These are phyloP conservation scores for Acestrorhynchus altus DNA, from an alignment of 2,797 vertebrate genomes.

Conservation along the genomic window DNA sequence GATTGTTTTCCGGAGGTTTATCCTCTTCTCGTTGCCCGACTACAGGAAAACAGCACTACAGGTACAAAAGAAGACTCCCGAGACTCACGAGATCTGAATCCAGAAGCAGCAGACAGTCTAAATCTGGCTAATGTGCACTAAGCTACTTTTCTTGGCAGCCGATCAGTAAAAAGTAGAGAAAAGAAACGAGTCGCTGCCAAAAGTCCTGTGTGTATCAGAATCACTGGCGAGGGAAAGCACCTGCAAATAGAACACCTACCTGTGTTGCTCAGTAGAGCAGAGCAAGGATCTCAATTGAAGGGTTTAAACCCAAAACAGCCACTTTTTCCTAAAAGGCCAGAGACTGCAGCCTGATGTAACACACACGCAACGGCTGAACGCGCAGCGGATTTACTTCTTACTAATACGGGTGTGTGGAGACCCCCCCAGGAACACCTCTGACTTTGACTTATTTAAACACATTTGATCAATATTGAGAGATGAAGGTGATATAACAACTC, in stretches of 20 bases:
- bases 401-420: no score
- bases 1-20: slow-evolving; percentile 42
- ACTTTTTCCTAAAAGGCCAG: not conserved
- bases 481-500: no score
- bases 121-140: slow-evolving; percentile 32
- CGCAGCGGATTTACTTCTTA: no score
- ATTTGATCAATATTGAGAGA: no score
- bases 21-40: slow-evolving; percentile 41
- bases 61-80: slow-evolving; percentile 13
- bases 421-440: no score
- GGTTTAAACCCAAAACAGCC: not conserved
- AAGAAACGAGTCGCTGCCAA: not conserved
- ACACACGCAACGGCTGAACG: not conserved
- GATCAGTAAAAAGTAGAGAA: not conserved
- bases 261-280: not conserved
- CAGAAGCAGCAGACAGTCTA: slow-evolving; percentile 12
- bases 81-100: not conserved
- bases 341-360: not conserved
- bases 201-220: not conserved
- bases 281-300: not conserved
- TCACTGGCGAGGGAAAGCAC: not conserved
- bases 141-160: slow-evolving; percentile 34
- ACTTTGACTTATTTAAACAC: no score
- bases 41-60: slow-evolving; percentile 33
- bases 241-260: not conserved